Conservation (phyloP, 2,113 vertebrate genomes). For the Progne subis region DNA sequence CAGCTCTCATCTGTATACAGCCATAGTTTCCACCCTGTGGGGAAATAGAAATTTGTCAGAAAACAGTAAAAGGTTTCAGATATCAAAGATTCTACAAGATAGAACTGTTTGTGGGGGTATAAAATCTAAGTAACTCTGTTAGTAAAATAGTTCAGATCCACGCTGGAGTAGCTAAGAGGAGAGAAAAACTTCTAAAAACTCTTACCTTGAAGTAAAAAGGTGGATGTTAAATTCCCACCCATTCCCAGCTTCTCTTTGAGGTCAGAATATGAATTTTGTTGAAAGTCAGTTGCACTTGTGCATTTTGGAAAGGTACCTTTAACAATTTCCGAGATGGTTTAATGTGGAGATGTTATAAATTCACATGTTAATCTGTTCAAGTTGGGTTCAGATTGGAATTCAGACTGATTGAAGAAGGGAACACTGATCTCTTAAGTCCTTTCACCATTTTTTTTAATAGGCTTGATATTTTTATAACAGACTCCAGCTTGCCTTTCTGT, state of each 20-base stretch:
- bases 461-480: slow-evolving; percentile 48
- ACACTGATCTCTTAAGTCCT: not conserved
- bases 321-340: not conserved
- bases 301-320: not conserved
- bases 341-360: not conserved
- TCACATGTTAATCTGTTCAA: not conserved
- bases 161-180: not conserved
- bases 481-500: slow-evolving; percentile 4
- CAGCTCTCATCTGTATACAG: not conserved
- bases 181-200: not conserved
- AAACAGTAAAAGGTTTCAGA: not conserved
- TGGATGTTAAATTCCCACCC: not conserved
- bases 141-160: not conserved
- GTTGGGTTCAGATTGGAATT: not conserved
- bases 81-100: not conserved
- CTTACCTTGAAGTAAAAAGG: not conserved
- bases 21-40: not conserved
- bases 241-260: not conserved
- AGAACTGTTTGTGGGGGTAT: not conserved
- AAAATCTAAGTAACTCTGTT: not conserved
- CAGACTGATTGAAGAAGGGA: not conserved
- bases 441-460: not conserved
- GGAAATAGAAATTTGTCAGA: not conserved
- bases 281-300: not conserved
- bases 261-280: not conserved